A percentile compares a stretch with the other conserved stretches of the same genome.
Conservation (phyloP, 2,113 vertebrate species). For the Kryptolebias marmoratus region DNA sequence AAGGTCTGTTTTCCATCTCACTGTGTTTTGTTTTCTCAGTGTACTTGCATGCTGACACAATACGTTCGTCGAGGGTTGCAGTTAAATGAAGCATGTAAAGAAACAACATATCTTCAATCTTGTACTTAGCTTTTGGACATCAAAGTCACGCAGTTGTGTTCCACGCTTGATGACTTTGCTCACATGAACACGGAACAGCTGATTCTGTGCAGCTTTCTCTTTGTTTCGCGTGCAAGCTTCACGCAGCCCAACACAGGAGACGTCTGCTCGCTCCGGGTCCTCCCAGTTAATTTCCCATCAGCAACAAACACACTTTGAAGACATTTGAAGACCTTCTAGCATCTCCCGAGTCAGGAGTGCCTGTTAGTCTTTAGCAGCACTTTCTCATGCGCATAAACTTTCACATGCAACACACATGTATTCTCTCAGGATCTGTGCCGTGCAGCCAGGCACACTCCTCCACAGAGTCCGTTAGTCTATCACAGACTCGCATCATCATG, state of each 20-base stretch:
- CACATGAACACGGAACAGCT: slow-evolving; percentile 2
- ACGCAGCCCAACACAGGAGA: neutral
- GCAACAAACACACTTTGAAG: slow-evolving; percentile 64
- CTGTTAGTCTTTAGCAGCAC: slow-evolving; percentile 42
- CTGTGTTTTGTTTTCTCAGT: neutral
- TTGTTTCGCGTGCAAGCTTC: neutral
- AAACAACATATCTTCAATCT: slow-evolving; percentile 25
- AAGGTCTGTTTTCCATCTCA: slow-evolving; percentile 30
- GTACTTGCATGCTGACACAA: slow-evolving; percentile 22
- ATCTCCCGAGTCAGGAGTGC: slow-evolving; percentile 42
- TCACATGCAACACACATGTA: slow-evolving; percentile 30
- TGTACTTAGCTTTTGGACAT: slow-evolving; percentile 16
- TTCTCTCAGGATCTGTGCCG: slow-evolving; percentile 5
- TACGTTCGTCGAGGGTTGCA: slow-evolving; percentile 16
- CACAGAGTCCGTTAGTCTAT: slow-evolving; percentile 2
- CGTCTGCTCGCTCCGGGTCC: slow-evolving; percentile 40
- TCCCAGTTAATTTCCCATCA: slow-evolving; percentile 63
- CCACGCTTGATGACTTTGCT: slow-evolving; percentile 7
- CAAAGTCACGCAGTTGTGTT: slow-evolving; percentile 27
- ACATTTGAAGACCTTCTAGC: slow-evolving; percentile 64
- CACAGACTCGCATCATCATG: slow-evolving; percentile 5
- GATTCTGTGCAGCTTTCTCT: neutral
- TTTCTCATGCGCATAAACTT: slow-evolving; percentile 29
- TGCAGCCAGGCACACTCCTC: slow-evolving; percentile 7
- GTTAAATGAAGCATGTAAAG: slow-evolving; percentile 38